phyloP scores from a whole-genome alignment of 2,797 vertebrate species.

The Acanthopagrus latus region DNA sequence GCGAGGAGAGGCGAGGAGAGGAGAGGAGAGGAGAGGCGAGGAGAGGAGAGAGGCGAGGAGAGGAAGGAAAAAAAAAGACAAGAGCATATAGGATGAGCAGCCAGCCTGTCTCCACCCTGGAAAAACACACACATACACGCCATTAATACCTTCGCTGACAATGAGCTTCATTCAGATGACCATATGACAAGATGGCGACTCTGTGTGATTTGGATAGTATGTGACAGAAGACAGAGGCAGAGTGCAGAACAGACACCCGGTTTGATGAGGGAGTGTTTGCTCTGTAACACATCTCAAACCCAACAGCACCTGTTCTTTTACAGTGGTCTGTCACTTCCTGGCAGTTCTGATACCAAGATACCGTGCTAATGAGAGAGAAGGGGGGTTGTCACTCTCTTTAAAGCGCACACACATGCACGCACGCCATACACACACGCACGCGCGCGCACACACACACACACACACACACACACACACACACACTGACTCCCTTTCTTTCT shows the following conservation, averaged over 20 bases:
- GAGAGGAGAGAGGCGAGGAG: constrained; percentile 50
- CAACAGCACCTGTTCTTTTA: constrained; percentile 86
- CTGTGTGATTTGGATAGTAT: constrained; percentile 83
- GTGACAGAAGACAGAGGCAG: constrained; percentile 87
- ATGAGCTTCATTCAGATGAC: constrained; percentile 84
- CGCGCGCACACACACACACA: constrained; percentile 5
- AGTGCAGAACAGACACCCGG: constrained; percentile 85
- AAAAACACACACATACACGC: constrained; percentile 53
- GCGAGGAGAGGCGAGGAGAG: constrained; percentile 28
- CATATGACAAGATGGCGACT: constrained; percentile 85
- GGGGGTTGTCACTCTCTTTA: constrained; percentile 83
- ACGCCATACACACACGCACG: constrained; percentile 10
- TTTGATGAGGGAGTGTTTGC: constrained; percentile 87
- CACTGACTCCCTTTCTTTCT: constrained; percentile 41
- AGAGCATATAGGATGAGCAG: constrained; percentile 76
- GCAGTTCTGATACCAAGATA: constrained; percentile 86
- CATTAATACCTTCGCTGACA: constrained; percentile 82
- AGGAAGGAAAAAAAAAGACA: constrained; percentile 38
- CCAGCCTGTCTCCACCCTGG: constrained; percentile 75
- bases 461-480: constrained; percentile 8
- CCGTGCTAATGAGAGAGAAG: constrained; percentile 86
- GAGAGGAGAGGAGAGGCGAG: constrained; percentile 32
- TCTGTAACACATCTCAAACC: constrained; percentile 85
- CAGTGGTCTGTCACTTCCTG: constrained; percentile 86
- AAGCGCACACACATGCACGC: constrained; percentile 58